Evolutionary conservation across 2,113 vertebrate genomes (phyloP).

Genomic region (Lagenorhynchus albirostris): DNA sequence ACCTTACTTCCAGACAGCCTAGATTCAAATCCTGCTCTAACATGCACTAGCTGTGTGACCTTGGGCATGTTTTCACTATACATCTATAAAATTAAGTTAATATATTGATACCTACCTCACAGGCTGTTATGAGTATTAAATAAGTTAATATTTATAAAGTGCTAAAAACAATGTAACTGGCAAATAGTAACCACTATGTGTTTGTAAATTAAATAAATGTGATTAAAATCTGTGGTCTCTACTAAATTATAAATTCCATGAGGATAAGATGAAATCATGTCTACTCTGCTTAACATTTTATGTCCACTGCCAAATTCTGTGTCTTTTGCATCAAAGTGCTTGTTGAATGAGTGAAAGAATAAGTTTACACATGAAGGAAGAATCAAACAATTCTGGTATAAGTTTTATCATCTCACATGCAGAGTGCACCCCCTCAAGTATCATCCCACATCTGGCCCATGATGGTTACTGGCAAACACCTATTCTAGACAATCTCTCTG

Average conservation of each 20-base stretch:
- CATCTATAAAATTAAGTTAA: not conserved
- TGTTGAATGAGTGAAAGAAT: not conserved
- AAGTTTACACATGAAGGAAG: not conserved
- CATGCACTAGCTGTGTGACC: not conserved
- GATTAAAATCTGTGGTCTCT: constrained; percentile 25
- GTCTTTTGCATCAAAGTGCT: not conserved
- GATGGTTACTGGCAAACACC: not conserved
- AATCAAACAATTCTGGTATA: not conserved
- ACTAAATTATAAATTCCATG: not conserved
- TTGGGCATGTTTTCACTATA: not conserved
- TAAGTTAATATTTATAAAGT: not conserved
- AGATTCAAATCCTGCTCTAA: not conserved
- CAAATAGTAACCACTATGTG: not conserved
- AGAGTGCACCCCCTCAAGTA: not conserved
- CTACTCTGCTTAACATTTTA: not conserved
- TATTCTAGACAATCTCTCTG: not conserved
- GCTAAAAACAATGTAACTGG: not conserved
- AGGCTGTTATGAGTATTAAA: not conserved
- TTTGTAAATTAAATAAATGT: not conserved
- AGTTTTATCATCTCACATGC: not conserved
- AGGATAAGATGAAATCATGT: not conserved
- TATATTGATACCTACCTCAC: not conserved
- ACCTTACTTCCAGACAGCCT: not conserved
- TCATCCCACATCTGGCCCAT: not conserved
- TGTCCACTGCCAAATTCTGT: not conserved